A percentile compares a stretch with the other conserved stretches of the same genome.
These are phyloP conservation scores for Cephalophus harveyi DNA, from an alignment of 2,113 vertebrate species.

Conservation along the genomic window DNA sequence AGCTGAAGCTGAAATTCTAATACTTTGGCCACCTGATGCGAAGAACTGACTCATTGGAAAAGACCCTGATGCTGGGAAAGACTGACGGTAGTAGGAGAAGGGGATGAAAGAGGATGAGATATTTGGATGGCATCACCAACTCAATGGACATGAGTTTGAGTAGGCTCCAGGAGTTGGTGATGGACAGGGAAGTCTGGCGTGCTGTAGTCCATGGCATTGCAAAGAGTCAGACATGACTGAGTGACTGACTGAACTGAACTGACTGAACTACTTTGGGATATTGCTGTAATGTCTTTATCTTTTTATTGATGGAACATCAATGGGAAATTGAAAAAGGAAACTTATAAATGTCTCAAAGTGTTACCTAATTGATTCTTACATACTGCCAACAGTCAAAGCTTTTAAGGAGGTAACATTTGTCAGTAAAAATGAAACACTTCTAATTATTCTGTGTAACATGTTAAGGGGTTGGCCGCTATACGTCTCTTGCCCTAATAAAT, in stretches of 20 bases:
- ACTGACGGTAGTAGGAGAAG: background rate
- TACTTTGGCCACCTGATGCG: background rate
- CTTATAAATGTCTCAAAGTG: constrained; percentile 12
- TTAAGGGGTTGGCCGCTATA: background rate
- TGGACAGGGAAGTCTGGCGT: background rate
- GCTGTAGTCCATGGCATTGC: background rate
- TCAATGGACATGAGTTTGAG: background rate
- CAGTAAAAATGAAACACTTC: constrained; percentile 20
- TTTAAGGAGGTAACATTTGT: constrained; percentile 32
- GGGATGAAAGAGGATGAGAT: background rate
- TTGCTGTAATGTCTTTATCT: constrained; percentile 1
- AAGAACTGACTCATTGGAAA: background rate
- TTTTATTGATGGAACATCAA: constrained; percentile 29
- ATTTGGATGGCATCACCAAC: background rate
- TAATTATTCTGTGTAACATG: constrained; percentile 40
- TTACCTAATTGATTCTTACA: constrained; percentile 23
- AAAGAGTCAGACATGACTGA: background rate
- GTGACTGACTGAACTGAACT: background rate
- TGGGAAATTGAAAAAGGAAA: constrained; percentile 23
- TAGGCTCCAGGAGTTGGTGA: background rate
- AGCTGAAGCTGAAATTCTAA: background rate
- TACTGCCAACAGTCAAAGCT: background rate
- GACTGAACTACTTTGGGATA: constrained; percentile 12
- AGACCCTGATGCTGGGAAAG: background rate
- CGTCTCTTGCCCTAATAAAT: constrained; percentile 24